Conservation (phyloP, 2,888 invertebrate species). For the Caenorhabditis sp. region DNA sequence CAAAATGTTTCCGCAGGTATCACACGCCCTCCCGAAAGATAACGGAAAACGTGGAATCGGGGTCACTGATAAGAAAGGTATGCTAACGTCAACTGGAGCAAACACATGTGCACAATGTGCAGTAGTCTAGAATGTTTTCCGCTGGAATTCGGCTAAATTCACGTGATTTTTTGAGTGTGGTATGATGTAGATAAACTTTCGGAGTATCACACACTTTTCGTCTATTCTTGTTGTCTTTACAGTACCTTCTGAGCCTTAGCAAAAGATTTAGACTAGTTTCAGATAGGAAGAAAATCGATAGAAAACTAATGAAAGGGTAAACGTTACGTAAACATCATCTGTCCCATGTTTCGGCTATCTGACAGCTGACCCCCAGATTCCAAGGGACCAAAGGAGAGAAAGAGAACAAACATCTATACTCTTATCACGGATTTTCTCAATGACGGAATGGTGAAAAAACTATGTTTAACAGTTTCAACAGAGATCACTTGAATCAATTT, state of each 20-base stretch:
- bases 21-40: constrained; percentile 8
- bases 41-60: constrained; percentile 39
- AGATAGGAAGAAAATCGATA: constrained; percentile 16
- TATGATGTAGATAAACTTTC: neutral
- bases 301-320: neutral
- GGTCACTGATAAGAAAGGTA: constrained; percentile 53
- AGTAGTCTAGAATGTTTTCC: constrained; percentile 16
- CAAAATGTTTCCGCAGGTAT: constrained; percentile 35
- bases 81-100: constrained; percentile 31
- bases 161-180: constrained; percentile 21
- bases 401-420: neutral
- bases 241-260: too few species aligned
- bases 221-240: too few species aligned
- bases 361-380: constrained; percentile 29
- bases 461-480: neutral
- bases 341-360: constrained; percentile 13
- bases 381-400: constrained; percentile 7
- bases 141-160: constrained; percentile 30
- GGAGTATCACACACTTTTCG: too few species aligned
- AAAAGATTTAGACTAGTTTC: neutral
- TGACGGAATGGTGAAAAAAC: neutral
- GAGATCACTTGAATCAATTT: neutral
- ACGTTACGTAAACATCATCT: constrained; percentile 22
- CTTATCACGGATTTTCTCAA: neutral
- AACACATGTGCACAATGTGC: constrained; percentile 42